Evolutionary conservation across 2,888 invertebrate genomes (phyloP).

Genomic region (Podotricha telesiphe): DNA sequence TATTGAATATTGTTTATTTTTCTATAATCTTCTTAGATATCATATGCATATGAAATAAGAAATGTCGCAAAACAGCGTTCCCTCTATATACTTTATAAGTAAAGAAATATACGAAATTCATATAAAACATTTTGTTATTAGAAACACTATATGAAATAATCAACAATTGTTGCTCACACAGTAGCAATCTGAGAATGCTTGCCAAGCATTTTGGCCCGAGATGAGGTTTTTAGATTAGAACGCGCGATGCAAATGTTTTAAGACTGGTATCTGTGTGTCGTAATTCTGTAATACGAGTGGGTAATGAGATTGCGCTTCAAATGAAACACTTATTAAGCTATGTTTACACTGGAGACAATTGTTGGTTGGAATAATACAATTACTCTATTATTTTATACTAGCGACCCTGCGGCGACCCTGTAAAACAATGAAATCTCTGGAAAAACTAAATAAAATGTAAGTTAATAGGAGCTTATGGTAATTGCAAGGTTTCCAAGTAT

Average conservation of each 20-base stretch:
- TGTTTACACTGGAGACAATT: neutral
- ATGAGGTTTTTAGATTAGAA: conserved; percentile 47
- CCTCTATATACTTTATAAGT: too few species aligned
- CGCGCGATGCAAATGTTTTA: conserved; percentile 45
- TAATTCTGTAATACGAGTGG: conserved; percentile 44
- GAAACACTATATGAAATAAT: neutral
- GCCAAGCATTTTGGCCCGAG: conserved; percentile 44
- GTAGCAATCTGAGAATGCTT: conserved; percentile 40
- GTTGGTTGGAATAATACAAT: neutral
- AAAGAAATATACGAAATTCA: too few species aligned
- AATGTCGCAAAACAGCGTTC: too few species aligned
- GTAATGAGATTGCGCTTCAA: conserved; percentile 39
- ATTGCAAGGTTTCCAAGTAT: too few species aligned
- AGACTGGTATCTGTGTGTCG: conserved; percentile 47
- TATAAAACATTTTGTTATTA: neutral
- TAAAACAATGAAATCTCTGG: too few species aligned
- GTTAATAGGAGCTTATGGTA: too few species aligned
- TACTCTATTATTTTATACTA: neutral
- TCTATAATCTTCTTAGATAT: too few species aligned
- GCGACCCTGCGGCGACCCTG: too few species aligned
- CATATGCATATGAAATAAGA: too few species aligned
- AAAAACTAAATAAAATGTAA: too few species aligned
- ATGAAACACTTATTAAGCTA: conserved; percentile 28
- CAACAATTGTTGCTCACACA: conserved; percentile 36
- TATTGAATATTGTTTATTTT: too few species aligned